Conservation (phyloP, 1,140 invertebrate genomes). For the Theocolax elegans region DNA sequence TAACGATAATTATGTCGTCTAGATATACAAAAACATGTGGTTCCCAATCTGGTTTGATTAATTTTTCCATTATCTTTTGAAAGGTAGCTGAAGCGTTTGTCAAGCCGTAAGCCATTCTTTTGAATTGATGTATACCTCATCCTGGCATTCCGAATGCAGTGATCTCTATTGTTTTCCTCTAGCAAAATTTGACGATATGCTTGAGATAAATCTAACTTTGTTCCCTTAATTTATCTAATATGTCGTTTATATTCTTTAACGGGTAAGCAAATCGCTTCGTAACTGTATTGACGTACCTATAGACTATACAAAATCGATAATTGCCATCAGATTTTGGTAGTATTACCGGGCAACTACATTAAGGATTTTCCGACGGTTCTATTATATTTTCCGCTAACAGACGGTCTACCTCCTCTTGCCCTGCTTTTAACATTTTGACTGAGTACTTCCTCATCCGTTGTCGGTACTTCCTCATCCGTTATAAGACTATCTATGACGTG, state of each 20-base stretch:
- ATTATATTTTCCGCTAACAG: conserved; percentile 4
- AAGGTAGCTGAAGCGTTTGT: conserved; percentile 37
- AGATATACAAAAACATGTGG: conserved; percentile 48
- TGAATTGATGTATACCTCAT: conserved; percentile 52
- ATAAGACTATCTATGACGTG: too few species aligned
- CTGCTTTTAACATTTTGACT: too few species aligned
- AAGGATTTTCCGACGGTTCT: not conserved
- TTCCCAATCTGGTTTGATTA: conserved; percentile 46
- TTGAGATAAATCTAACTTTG: not conserved
- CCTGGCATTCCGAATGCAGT: conserved; percentile 53
- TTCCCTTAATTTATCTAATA: conserved; percentile 25
- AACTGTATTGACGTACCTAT: not conserved
- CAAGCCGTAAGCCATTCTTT: conserved; percentile 49
- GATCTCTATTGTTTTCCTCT: not conserved
- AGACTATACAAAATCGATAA: not conserved
- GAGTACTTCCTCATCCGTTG: too few species aligned
- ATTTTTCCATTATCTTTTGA: conserved; percentile 44
- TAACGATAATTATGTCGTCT: conserved; percentile 57
- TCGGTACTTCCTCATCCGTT: too few species aligned
- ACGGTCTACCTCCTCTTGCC: too few species aligned
- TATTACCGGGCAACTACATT: not conserved
- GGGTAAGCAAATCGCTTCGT: not conserved
- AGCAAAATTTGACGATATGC: not conserved
- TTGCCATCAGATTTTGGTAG: not conserved
- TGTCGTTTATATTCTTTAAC: not conserved